These are phyloP conservation scores for Stigmatopora nigra DNA, from an alignment of 2,113 vertebrate genomes.

Conservation along the genomic window DNA sequence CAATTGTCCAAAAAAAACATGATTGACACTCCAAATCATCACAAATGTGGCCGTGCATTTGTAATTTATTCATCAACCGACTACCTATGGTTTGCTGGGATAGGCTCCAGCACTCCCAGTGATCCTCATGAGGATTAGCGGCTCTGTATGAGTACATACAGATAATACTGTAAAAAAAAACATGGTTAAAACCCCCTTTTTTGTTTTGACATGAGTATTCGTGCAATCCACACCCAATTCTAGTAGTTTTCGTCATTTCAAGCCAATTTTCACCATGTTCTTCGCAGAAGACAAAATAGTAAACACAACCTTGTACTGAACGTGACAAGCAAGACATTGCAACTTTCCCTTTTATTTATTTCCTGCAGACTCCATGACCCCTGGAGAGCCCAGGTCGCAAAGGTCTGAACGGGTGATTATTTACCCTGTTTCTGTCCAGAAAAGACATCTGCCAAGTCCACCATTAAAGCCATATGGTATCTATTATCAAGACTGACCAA, in stretches of 20 bases:
- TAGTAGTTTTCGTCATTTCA: too few species aligned
- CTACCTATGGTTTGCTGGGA: too few species aligned
- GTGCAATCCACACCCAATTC: too few species aligned
- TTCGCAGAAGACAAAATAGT: constrained; percentile 13
- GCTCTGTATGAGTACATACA: neutral
- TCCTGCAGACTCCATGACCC: constrained; percentile 29
- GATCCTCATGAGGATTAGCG: too few species aligned
- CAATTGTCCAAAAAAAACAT: too few species aligned
- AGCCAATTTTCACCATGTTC: neutral
- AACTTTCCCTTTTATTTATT: constrained; percentile 26
- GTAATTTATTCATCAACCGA: too few species aligned
- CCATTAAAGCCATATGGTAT: constrained; percentile 58
- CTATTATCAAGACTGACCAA: constrained; percentile 37
- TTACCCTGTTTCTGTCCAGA: constrained; percentile 33
- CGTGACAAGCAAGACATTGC: constrained; percentile 12
- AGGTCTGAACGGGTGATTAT: constrained; percentile 58
- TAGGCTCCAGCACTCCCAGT: too few species aligned
- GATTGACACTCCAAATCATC: too few species aligned
- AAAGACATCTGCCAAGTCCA: constrained; percentile 63
- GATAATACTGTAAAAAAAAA: constrained; percentile 38
- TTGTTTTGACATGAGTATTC: too few species aligned
- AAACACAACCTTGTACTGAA: constrained; percentile 24
- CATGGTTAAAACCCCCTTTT: too few species aligned
- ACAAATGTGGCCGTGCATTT: too few species aligned
- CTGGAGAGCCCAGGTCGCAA: constrained; percentile 31